Conservation (phyloP, 2,888 invertebrate species). For the Actias luna region DNA sequence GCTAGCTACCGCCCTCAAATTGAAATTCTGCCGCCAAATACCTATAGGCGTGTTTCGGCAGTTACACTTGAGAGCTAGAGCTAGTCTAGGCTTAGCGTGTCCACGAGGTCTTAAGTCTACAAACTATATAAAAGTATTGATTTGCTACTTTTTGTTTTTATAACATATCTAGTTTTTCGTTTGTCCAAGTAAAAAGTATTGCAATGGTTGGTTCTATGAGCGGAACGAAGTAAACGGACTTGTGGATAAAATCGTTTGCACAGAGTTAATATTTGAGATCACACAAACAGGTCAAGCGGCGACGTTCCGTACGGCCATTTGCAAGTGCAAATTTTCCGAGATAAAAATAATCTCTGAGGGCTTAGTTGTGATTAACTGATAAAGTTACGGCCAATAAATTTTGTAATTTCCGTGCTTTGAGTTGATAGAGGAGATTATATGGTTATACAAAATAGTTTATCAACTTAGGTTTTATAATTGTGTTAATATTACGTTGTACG, state of each 20-base stretch:
- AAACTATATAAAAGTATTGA: neutral
- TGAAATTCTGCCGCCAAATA: too few species aligned
- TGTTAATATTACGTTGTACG: neutral
- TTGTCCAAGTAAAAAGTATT: constrained; percentile 11
- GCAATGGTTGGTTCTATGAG: constrained; percentile 40
- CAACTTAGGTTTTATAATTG: neutral
- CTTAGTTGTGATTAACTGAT: constrained; percentile 68
- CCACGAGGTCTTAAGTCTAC: neutral
- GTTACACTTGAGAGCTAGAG: too few species aligned
- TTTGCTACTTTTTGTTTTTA: neutral
- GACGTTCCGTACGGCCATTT: constrained; percentile 65
- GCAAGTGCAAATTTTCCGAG: constrained; percentile 76
- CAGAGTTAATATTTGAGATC: constrained; percentile 71
- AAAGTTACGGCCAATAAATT: constrained; percentile 39
- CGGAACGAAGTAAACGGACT: constrained; percentile 62
- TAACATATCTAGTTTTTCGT: neutral
- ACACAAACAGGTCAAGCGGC: constrained; percentile 70
- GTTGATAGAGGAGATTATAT: constrained; percentile 3
- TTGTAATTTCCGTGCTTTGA: constrained; percentile 11
- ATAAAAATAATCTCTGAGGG: constrained; percentile 72
- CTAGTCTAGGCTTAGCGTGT: too few species aligned
- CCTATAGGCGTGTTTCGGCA: too few species aligned
- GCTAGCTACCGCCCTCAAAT: too few species aligned
- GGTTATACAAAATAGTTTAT: constrained; percentile 1
- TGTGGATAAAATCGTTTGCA: constrained; percentile 73